Evolutionary conservation across 2,797 vertebrate genomes (phyloP).

Genomic region (Percopsis omiscomaycus): DNA sequence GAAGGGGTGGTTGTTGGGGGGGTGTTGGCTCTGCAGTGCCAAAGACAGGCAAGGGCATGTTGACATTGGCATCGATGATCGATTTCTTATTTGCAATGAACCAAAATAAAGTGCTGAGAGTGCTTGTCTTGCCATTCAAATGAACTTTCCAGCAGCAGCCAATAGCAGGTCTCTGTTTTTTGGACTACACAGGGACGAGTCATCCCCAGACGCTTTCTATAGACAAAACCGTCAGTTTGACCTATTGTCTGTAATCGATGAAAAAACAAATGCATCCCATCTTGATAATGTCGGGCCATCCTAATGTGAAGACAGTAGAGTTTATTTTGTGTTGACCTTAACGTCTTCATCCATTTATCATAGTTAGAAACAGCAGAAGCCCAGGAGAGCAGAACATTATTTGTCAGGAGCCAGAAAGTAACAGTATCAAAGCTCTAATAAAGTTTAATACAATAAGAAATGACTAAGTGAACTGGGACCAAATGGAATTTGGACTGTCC

Average conservation of each 20-base stretch:
- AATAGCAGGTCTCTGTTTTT: constrained; percentile 37
- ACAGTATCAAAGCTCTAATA: background rate
- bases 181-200: constrained; percentile 28
- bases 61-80: constrained; percentile 20
- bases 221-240: constrained; percentile 35
- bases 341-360: constrained; percentile 62
- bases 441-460: background rate
- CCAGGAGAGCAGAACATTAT: background rate
- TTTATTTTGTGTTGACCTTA: constrained; percentile 71
- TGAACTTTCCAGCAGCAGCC: constrained; percentile 21
- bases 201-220: constrained; percentile 16
- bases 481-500: too few relatives aligned
- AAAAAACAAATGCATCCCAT: constrained; percentile 52
- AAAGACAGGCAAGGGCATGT: constrained; percentile 32
- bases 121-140: constrained; percentile 27
- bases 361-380: constrained; percentile 25
- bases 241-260: constrained; percentile 60
- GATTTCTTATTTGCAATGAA: constrained; percentile 23
- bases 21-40: constrained; percentile 22
- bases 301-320: constrained; percentile 54
- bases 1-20: constrained; percentile 64
- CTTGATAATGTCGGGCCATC: constrained; percentile 63
- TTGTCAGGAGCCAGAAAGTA: background rate
- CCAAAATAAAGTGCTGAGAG: constrained; percentile 37
- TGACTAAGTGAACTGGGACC: background rate